Percentiles rank a stretch among this genome's conserved stretches.
These are phyloP conservation scores for Hyaena hyaena DNA, from an alignment of 2,113 vertebrate genomes.

Conservation along the genomic window DNA sequence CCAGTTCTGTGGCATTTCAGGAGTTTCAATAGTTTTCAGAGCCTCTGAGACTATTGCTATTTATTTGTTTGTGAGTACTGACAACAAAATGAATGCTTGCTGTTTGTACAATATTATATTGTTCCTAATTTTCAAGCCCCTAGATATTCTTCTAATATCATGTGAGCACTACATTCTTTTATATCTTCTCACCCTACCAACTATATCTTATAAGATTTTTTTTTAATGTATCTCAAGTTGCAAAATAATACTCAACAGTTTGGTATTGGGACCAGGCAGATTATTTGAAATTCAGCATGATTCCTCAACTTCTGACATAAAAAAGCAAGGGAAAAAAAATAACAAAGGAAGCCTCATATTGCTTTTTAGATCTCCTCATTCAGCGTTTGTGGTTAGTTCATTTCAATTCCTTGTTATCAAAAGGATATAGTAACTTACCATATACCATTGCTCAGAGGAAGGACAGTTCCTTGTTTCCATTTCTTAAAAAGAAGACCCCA, in stretches of 20 bases:
- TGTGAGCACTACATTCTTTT: slow-evolving; percentile 35
- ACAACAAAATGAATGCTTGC: slow-evolving; percentile 41
- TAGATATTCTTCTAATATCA: background rate
- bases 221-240: background rate
- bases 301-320: slow-evolving; percentile 45
- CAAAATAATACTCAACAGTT: slow-evolving; percentile 51
- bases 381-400: slow-evolving; percentile 32
- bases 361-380: slow-evolving; percentile 31
- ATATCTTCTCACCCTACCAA: slow-evolving; percentile 36
- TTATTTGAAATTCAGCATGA: slow-evolving; percentile 55
- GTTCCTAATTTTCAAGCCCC: slow-evolving; percentile 30
- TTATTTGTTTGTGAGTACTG: slow-evolving; percentile 27
- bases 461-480: slow-evolving; percentile 32
- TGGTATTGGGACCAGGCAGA: background rate
- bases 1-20: background rate
- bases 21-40: background rate
- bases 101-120: background rate
- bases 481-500: slow-evolving; percentile 33
- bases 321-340: background rate
- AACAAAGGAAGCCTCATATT: background rate
- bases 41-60: background rate
- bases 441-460: background rate
- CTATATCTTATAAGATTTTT: slow-evolving; percentile 29
- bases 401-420: slow-evolving; percentile 49
- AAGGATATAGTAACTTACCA: slow-evolving; percentile 26